Base-by-base conservation (phyloP, 2,888 invertebrate genomes). In the Campopleginae sp. region DNA sequence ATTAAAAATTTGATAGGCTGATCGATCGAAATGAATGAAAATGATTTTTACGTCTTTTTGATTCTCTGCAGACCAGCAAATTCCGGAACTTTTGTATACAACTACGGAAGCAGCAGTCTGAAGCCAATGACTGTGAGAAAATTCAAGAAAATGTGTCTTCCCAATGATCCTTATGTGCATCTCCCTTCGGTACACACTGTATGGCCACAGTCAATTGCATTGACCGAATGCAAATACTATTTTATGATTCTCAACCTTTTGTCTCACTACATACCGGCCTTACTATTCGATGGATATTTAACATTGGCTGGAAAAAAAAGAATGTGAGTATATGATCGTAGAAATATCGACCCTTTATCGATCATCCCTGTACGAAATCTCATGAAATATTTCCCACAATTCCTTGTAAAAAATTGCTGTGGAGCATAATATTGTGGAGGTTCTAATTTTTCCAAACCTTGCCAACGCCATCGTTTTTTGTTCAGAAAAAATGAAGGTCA, bases 101-200 rank as follows among this genome's bases (percentile, higher is more conserved):
- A 98, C 94, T 97, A 96, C 93, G 97, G 98, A 1, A 97, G 98
- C 0, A 97, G 98, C 0, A 94, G 95, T 1, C 95, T 97, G 85
- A 98, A 98, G 91, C 89, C 90, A 27, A 81, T 89, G 0, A 87
- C 68, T 0, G 10, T 88, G 0, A 65, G 33, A 6, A 31, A 79
- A 23, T 78, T 90, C 6, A 82, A 3, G 65, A 71, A 27, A 19
- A 8, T 3, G 5, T 87, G 2, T 48, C 63, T 58, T 42, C 8
- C 42, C 8, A 8, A 46, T 27, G 19, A n/a, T 4, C 71, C 76
- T 7, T 38, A 23, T 5, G 19, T 38, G 5, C 31, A 58, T 38
- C 5, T n/a, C 38, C 90, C 90, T 51, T 80, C 88, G 5, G 17
- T 75, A 1, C 87, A 89, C 51, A 78, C 77, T 2, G 1, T 90